Conservation (phyloP, 2,797 vertebrate species). For the Cygnus olor region DNA sequence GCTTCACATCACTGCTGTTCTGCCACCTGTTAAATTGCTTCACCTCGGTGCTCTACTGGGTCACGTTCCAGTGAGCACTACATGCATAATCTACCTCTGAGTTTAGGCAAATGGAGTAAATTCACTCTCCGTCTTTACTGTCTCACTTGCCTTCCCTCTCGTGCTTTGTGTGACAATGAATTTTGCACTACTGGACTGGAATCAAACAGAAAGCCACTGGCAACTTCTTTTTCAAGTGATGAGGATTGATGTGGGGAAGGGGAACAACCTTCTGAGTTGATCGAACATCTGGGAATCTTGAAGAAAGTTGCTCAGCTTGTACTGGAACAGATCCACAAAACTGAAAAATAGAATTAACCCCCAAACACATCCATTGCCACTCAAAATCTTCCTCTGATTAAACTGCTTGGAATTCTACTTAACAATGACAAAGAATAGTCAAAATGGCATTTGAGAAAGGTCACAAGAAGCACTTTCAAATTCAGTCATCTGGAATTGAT, state of each 20-base stretch:
- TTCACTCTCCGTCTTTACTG: neutral
- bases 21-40: neutral
- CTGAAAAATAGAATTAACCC: neutral
- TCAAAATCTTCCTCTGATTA: slow-evolving; percentile 14
- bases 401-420: slow-evolving; percentile 44
- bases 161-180: slow-evolving; percentile 1
- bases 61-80: fast-evolving
- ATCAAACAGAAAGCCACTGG: neutral
- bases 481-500: slow-evolving; percentile 60
- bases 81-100: neutral
- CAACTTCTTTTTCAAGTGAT: neutral
- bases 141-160: neutral
- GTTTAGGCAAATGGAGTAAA: neutral
- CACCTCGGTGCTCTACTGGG: neutral
- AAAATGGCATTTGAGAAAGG: slow-evolving; percentile 69
- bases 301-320: neutral
- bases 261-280: neutral
- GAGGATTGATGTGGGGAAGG: neutral
- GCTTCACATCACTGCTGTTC: neutral
- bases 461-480: slow-evolving; percentile 64
- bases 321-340: neutral
- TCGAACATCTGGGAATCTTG: neutral
- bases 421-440: slow-evolving; percentile 19
- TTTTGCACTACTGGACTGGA: neutral
- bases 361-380: neutral